These are phyloP conservation scores for Prionailurus viverrinus DNA, from an alignment of 2,113 vertebrate species.

Conservation along the genomic window DNA sequence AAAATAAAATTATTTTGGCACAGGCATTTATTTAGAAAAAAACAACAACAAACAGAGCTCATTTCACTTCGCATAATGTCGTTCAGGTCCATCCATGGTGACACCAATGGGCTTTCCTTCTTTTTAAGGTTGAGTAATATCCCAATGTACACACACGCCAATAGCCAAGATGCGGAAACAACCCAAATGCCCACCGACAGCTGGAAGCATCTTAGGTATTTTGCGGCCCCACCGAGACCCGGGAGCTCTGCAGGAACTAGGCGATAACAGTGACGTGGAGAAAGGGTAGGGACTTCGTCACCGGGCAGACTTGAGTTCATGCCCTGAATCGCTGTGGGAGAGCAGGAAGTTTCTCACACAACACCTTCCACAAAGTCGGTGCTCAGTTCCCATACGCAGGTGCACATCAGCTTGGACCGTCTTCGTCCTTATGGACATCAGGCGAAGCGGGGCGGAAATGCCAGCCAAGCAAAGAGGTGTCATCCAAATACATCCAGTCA, in stretches of 20 bases:
- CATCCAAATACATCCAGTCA: rapidly evolving
- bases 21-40: slow-evolving; percentile 61
- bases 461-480: neutral
- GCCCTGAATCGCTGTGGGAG: rapidly evolving
- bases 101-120: neutral
- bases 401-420: rapidly evolving
- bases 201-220: neutral
- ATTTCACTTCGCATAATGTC: neutral
- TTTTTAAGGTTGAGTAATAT: neutral
- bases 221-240: rapidly evolving
- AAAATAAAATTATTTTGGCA: slow-evolving; percentile 85
- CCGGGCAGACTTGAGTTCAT: rapidly evolving
- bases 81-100: too few relatives aligned
- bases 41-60: neutral
- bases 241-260: rapidly evolving
- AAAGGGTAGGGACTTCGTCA: rapidly evolving
- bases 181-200: neutral
- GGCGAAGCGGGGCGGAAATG: neutral
- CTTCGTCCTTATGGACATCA: rapidly evolving
- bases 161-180: neutral
- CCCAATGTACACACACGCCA: rapidly evolving
- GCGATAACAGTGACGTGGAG: rapidly evolving
- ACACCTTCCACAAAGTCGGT: rapidly evolving
- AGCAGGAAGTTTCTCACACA: rapidly evolving
- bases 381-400: neutral